Base-by-base conservation (phyloP, 2,888 invertebrate genomes). In the Eupithecia subumbrata region DNA sequence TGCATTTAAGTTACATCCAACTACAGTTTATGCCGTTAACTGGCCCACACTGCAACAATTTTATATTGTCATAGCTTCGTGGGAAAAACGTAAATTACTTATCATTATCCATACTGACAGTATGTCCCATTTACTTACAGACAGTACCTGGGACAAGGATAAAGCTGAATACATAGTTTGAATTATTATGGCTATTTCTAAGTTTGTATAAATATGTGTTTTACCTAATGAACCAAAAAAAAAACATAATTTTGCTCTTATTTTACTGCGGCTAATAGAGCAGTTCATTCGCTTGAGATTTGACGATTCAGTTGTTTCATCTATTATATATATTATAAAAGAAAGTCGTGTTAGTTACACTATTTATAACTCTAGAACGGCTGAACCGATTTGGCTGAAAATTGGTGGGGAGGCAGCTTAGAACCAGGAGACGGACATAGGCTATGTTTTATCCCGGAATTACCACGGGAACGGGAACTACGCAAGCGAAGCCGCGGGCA, bases 41-140 rank as follows among this genome's bases (percentile, higher is more conserved):
- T 72, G 45, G 48, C 56, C 69, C 71, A 70, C 67, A 73, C 64
- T 69, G 30, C 37, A 64, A 66, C 48, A 37, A 71, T 64, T 64
- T 74, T 7, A 68, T 70, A 74, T 48, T 72, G 72, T 76, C 66
- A 69, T 64, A 43, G 48, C 56, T 40, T 18, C 74, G 76, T 78
- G 74, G 76, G 78, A 76, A 74, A 74, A 72, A 60, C 25, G 70
- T 69, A 68, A 71, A 34, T 60, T 60, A 60, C 60, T 14, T 25
- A 14, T 22, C 60, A 60, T 60, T 34, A 64, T 18, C 8, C n/a
- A n/a, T n/a, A n/a, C n/a, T n/a, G n/a, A n/a, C n/a, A n/a, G n/a
- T n/a, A n/a, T n/a, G n/a, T n/a, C n/a, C n/a, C n/a, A n/a, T n/a
- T n/a, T n/a, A n/a, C n/a, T n/a, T n/a, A n/a, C n/a, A n/a, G 64